phyloP scores from a whole-genome alignment of 2,113 vertebrate species.

The Rhegmatorhina hoffmannsi region DNA sequence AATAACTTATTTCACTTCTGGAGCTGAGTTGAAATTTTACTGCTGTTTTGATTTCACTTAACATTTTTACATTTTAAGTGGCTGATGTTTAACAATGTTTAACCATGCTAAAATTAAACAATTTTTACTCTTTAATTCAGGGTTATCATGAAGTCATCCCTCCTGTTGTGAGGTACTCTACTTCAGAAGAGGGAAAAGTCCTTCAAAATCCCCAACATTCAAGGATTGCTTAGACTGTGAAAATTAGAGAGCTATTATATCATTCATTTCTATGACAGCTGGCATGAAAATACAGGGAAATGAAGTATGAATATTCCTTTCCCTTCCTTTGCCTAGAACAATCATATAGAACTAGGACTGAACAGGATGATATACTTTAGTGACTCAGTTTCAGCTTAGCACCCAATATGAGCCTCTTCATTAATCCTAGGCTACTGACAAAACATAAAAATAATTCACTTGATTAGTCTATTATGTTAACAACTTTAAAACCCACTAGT shows the following conservation, averaged over 20 bases:
- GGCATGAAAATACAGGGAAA: not conserved
- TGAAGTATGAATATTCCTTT: not conserved
- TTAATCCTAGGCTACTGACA: not conserved
- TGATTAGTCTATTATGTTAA: slow-evolving; percentile 21
- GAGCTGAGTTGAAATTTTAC: slow-evolving; percentile 10
- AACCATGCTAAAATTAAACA: not conserved
- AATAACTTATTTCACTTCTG: not conserved
- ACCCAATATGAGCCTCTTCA: not conserved
- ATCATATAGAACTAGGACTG: not conserved
- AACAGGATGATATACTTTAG: not conserved
- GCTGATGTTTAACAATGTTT: not conserved
- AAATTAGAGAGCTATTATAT: not conserved
- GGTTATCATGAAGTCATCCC: not conserved
- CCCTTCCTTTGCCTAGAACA: not conserved
- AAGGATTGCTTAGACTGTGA: not conserved
- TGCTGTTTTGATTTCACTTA: not conserved
- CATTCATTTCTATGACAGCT: not conserved
- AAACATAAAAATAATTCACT: not conserved
- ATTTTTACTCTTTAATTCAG: slow-evolving; percentile 10
- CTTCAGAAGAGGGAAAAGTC: not conserved
- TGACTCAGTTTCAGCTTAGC: not conserved
- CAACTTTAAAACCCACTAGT: slow-evolving; percentile 2
- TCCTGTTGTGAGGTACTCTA: not conserved
- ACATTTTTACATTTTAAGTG: not conserved
- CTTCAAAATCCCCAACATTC: not conserved